phyloP scores from a whole-genome alignment of 2,113 vertebrate genomes.

The Thamnaconus septentrionalis region DNA sequence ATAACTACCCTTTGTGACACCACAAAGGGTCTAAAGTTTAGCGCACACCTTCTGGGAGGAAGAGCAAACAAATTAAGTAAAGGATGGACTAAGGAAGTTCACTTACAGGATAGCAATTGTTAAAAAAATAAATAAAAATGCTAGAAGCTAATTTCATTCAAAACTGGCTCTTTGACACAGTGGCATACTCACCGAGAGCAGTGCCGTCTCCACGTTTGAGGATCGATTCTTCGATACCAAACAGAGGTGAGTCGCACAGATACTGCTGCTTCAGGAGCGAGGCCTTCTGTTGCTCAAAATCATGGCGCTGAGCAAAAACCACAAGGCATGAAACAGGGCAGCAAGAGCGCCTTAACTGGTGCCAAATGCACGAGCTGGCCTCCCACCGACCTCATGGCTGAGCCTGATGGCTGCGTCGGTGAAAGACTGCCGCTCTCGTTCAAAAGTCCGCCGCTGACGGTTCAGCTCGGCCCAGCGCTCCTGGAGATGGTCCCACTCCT shows the following conservation, averaged over 20 bases:
- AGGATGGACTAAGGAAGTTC: too few relatives aligned
- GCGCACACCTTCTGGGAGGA: too few relatives aligned
- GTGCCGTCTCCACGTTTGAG: constrained; percentile 41
- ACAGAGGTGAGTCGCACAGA: constrained; percentile 58
- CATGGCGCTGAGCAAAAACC: constrained; percentile 56
- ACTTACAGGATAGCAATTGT: too few relatives aligned
- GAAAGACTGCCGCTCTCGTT: constrained; percentile 77
- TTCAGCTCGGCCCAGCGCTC: constrained; percentile 59
- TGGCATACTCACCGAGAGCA: constrained; percentile 45
- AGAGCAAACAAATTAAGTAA: too few relatives aligned
- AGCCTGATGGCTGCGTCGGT: constrained; percentile 81
- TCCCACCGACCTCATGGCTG: constrained; percentile 73
- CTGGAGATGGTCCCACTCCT: constrained; percentile 78
- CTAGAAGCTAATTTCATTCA: too few relatives aligned
- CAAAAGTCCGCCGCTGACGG: constrained; percentile 72
- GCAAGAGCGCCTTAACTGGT: neutral
- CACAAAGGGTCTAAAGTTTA: too few relatives aligned
- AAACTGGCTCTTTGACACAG: too few relatives aligned
- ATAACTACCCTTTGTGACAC: too few relatives aligned
- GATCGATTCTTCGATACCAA: constrained; percentile 1
- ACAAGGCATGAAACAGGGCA: neutral
- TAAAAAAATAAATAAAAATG: too few relatives aligned
- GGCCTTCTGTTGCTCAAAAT: constrained; percentile 76
- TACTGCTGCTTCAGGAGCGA: constrained; percentile 72
- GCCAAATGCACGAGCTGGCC: neutral